Evolutionary conservation across 2,888 invertebrate genomes (phyloP).

Genomic region (Deroplatys truncata): DNA sequence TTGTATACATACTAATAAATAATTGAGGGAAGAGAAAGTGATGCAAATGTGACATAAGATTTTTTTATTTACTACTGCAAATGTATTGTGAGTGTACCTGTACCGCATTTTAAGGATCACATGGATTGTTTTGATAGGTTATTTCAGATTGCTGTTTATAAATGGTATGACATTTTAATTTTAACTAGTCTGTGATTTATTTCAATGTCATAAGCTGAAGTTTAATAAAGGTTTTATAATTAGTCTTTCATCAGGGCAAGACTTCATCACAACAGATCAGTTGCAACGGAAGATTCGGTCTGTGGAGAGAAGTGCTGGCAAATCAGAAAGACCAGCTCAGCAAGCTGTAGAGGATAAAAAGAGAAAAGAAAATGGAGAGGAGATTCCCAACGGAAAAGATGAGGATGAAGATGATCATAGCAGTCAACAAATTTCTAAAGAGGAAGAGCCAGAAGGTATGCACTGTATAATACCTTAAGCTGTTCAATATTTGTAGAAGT

Average conservation of each 20-base stretch:
- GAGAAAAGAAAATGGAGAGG: neutral
- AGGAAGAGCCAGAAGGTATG: neutral
- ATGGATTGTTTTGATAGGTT: no score
- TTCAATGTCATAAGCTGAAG: neutral
- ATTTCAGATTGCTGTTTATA: no score
- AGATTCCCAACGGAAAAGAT: neutral
- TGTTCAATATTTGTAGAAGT: no score
- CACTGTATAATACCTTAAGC: no score
- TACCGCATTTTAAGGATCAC: no score
- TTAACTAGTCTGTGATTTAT: neutral
- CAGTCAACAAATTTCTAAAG: neutral
- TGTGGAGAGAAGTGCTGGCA: slow-evolving; percentile 48
- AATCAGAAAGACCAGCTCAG: neutral
- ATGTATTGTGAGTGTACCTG: no score
- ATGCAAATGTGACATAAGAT: no score
- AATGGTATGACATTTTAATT: no score
- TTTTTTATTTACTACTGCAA: no score
- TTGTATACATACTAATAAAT: no score
- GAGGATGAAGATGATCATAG: neutral
- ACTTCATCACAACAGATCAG: slow-evolving; percentile 81
- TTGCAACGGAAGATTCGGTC: slow-evolving; percentile 56
- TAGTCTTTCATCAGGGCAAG: slow-evolving; percentile 79
- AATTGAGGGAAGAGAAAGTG: no score
- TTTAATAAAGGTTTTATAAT: neutral
- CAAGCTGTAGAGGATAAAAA: slow-evolving; percentile 26